Evolutionary conservation across 1,140 invertebrate genomes (phyloP), one percentile per base, ranked within the genome.

Genomic region (Megalonaias nervosa): DNA sequence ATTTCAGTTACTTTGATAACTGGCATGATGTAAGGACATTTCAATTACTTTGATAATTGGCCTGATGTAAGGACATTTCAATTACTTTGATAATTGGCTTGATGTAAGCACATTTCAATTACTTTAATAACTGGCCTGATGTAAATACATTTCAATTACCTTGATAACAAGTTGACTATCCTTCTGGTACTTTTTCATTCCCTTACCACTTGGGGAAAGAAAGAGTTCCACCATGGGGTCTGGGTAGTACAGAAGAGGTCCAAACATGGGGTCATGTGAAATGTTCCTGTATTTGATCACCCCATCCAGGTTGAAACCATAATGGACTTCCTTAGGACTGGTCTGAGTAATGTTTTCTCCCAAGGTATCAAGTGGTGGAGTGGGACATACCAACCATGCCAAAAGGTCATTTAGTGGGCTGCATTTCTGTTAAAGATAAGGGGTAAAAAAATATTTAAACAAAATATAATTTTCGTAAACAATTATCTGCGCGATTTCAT

Each of bases 291-390:
- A 82, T 17, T 74, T 75, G 15, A 31, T 79, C 15, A 89, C 87
- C 26, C 80, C 81, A 73, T 87, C 88, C 67, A 89, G 79, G 58
- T 80, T 81, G 71, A 89, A 88, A 5, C 88, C 87, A 76, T 86
- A 89, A 71, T 88, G 85, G 15, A 87, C 82, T 62, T 87, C 86
- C 48, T 82, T 80, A 0, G 88, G 88, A 70, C 79, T 88, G 16
- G 84, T 87, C 31, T 83, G 78, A 14, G 85, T 82, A 21, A 87
- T 71, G 61, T 86, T 84, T 26, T 84, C 77, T 71, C 78, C 83
- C 19, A 71, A 65, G 19, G 79, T 73, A 15, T 61, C 31, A 16
- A 86, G 58, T 21, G 62, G 65, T 15, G 86, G 86, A 9, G 82
- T 81, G n/a, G 58, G 59, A 77, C 86, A 87, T 55, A 83, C 58